Percentiles rank a stretch among this genome's conserved stretches.
phyloP scores from a whole-genome alignment of 30 jellyfish, hydroid and myxozoan species.

The Hydra vulgaris region DNA sequence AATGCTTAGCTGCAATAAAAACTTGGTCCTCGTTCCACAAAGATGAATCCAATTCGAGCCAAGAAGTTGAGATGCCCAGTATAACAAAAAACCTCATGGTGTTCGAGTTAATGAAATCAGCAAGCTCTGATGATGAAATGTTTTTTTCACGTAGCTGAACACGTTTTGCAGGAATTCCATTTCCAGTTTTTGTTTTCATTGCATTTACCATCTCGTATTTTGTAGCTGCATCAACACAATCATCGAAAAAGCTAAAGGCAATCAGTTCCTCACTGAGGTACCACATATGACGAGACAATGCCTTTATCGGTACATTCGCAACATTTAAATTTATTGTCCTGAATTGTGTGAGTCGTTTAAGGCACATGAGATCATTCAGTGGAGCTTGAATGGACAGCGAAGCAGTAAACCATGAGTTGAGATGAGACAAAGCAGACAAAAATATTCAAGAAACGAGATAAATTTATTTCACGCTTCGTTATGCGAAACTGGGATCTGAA shows the following conservation, averaged over 20 bases:
- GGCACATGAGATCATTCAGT: not conserved
- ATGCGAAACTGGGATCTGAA: not conserved
- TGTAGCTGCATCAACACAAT: not conserved
- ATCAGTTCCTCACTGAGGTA: conserved; percentile 8
- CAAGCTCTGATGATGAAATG: not conserved
- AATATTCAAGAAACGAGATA: not conserved
- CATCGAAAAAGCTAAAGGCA: not conserved
- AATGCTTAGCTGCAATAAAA: not conserved
- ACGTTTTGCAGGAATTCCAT: not conserved
- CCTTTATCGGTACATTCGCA: not conserved
- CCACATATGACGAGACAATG: conserved; percentile 3
- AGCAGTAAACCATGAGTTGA: not conserved
- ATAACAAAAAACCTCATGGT: not conserved
- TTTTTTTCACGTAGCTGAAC: not conserved
- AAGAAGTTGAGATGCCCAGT: not conserved
- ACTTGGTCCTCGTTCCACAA: not conserved
- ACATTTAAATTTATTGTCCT: not conserved
- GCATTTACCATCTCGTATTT: not conserved
- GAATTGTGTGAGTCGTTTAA: not conserved
- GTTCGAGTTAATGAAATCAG: not conserved
- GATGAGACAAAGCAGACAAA: not conserved
- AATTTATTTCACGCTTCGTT: not conserved
- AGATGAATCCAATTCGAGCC: not conserved
- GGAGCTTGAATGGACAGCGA: not conserved
- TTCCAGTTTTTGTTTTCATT: not conserved